Conservation (phyloP, 2,888 invertebrate genomes). For the Reticulitermes lucifugus region DNA sequence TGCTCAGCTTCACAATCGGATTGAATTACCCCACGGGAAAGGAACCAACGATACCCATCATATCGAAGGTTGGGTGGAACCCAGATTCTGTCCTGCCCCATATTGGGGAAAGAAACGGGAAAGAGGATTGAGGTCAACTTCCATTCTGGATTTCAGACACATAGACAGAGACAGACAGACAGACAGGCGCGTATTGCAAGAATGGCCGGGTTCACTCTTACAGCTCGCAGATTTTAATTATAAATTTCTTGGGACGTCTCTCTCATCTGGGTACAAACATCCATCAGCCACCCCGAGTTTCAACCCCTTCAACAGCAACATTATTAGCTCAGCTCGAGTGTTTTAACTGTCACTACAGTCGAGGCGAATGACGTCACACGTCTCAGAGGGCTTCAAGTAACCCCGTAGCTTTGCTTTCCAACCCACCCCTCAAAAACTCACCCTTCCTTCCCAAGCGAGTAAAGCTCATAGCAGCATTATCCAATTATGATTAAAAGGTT, state of each 20-base stretch:
- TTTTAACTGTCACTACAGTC: slow-evolving; percentile 47
- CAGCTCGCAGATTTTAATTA: slow-evolving; percentile 28
- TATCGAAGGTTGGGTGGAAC: too few relatives aligned
- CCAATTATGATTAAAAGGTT: slow-evolving; percentile 67
- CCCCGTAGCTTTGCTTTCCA: slow-evolving; percentile 22
- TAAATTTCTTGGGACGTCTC: slow-evolving; percentile 18
- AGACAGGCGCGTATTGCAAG: too few relatives aligned
- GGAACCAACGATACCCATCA: too few relatives aligned
- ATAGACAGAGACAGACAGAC: too few relatives aligned
- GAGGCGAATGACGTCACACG: slow-evolving; percentile 43
- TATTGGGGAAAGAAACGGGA: too few relatives aligned
- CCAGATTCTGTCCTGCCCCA: too few relatives aligned
- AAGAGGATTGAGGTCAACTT: too few relatives aligned
- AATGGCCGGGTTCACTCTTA: too few relatives aligned
- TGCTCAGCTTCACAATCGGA: too few relatives aligned
- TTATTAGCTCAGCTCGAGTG: slow-evolving; percentile 46
- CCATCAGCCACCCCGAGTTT: slow-evolving; percentile 35
- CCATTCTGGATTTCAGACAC: too few relatives aligned
- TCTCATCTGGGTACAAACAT: slow-evolving; percentile 37
- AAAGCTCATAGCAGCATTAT: slow-evolving; percentile 57
- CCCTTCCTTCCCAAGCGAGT: slow-evolving; percentile 42
- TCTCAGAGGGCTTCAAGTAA: slow-evolving; percentile 36
- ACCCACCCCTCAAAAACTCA: slow-evolving; percentile 18
- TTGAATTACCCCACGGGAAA: too few relatives aligned
- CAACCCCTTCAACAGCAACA: slow-evolving; percentile 29